Base-by-base conservation (phyloP, 2,888 invertebrate species). In the Harmothoe impar region DNA sequence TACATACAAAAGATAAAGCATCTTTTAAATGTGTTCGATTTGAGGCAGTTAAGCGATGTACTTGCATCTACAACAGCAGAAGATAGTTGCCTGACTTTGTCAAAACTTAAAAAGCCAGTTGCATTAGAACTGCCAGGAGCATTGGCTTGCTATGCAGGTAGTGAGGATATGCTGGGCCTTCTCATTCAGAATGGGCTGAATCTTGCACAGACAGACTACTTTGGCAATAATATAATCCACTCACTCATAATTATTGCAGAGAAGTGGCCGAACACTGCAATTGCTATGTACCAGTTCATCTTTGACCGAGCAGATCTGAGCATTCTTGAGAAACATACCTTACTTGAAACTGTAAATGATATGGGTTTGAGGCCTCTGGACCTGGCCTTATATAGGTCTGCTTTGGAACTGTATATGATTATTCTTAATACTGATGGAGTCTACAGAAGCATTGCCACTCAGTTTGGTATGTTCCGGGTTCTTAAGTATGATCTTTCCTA, bases 211-310 rank as follows among this genome's bases (percentile, higher is more conserved):
- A 31, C 77, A 29, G 77, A 77, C 77, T 29, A 10, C 5, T 17
- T n/a, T 3, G 77, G 77, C 25, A 31, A 77, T 15, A 77, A 77
- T 31, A 77, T 77, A 10, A 29, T 77, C 31, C 77, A 77, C 77
- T 31, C 25, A 20, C 31, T 77, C 17, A 25, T 77, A 5, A 3
- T 1, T 7, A 31, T 77, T 25, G 25, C 77, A 10, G 77, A 77
- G 25, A 77, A 77, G 17, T 77, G 77, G 77, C 31, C 29, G 7
- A 10, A 17, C 17, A 77, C 31, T 3, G 77, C 77, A n/a, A 77
- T 31, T 29, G 77, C 77, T n/a, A 77, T 77, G 77, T 77, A 77
- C 77, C 31, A 25, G 77, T 17, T 77, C 77, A 77, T 77, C 77
- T 31, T 77, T 25, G 25, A 29, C 31, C 15, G 17, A 29, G 3